Base-by-base conservation (phyloP, 2,888 invertebrate species). In the Erebia ligea region DNA sequence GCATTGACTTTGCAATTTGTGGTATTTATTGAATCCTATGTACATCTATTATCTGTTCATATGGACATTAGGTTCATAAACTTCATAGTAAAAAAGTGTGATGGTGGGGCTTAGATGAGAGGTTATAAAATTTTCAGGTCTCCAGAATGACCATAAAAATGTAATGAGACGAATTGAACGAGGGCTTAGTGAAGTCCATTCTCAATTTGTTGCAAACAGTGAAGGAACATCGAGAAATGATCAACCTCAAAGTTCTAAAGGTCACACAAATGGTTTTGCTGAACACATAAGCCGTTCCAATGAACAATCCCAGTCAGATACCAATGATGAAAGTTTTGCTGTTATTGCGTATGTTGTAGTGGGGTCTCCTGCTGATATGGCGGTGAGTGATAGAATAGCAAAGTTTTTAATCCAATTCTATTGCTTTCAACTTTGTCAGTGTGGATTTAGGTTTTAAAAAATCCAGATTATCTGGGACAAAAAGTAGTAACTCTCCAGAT, bases 111-210 rank as follows among this genome's bases (percentile, higher is more conserved):
- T 11, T 45, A 45, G 45, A 45, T 11, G 13, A 11, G 13, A 45
- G 57, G 1, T 58, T 34, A n/a, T 58, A 2, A n/a, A 45, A 21
- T 45, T 79, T 82, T 13, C 81, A 97, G 97, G 96, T 84, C 93
- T 98, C 21, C 97, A 97, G 89, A 99, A 98, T 91, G 99, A 99
- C 87, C 96, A 97, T 83, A 97, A 97, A 85, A 94, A 91, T 1
- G 72, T 98, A 48, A 98, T 98, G 96, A 95, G 95, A 75, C 94
- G 95, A 82, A 98, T 99, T 77, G 98, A 98, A 84, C 91, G 94
- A 76, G 96, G 96, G 1, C 87, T 98, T 9, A 94, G 95, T 71
- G 94, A 95, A 72, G 92, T 96, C 1, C 96, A 96, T 78, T 84
- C 94, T 1, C 87, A 94, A 11, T 77, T 86, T 15, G 70, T 76